Evolutionary conservation across 2,113 vertebrate genomes (phyloP), one percentile per base, ranked within the genome.

Genomic region (Vulpes vulpes): DNA sequence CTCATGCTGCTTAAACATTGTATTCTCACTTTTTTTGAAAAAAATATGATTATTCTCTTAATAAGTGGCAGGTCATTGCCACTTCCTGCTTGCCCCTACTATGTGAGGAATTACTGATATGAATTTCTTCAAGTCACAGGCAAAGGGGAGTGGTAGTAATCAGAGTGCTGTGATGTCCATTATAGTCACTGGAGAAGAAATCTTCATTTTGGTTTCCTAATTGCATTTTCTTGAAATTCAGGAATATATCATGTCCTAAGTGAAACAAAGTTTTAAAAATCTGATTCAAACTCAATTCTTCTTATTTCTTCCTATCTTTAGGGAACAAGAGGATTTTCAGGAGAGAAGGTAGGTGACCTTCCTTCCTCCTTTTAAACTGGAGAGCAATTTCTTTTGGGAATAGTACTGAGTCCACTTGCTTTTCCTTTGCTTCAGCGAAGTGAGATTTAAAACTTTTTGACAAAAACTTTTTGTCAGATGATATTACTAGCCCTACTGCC

Each of bases 321-420:
- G 97, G 95, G 97, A 94, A 22, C 32, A 51, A 91, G 92, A 96
- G 95, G 96, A 82, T 95, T 96, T 96, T 94, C 89, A 81, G 94
- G 96, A 91, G 94, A 97, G 59, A 93, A 93, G 92, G 96, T 97
- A 94, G n/a, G 94, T 74, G 12, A 93, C 8, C 1, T 6, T 30
- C 11, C 65, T 83, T 55, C 30, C 64, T 88, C n/a, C 92, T 69
- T 20, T 83, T 27, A 84, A 43, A 32, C 27, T 53, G 64, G 57
- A 59, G 30, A 84, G 51, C 53, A 74, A 32, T 49, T 59, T 76
- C 69, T 90, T 64, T 84, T 91, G n/a, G 67, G 83, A 92, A 87
- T 4, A 69, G 5, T 38, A 67, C 19, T 5, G 23, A 87, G 11
- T 80, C 17, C 35, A 60, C 11, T 78, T 17, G 19, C 38, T 22